phyloP scores from a whole-genome alignment of 2,888 invertebrate genomes.

The Agrochola circellaris region DNA sequence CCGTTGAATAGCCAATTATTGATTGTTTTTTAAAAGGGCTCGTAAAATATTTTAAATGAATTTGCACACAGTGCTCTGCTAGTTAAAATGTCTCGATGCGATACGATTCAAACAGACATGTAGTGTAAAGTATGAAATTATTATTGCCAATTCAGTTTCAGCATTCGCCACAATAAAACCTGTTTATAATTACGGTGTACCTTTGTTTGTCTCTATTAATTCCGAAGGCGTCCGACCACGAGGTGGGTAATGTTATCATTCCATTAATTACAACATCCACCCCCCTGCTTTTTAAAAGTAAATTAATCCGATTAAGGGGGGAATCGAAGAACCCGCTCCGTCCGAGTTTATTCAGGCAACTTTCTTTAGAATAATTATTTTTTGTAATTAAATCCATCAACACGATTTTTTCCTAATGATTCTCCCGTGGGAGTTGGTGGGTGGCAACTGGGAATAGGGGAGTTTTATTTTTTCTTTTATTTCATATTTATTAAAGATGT shows the following conservation, averaged over 20 bases:
- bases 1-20: conserved; percentile 50
- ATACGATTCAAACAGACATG: no score
- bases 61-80: not conserved
- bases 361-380: conserved; percentile 91
- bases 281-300: conserved; percentile 89
- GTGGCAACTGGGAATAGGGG: conserved; percentile 72
- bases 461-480: conserved; percentile 81
- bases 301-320: conserved; percentile 91
- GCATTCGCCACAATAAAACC: conserved; percentile 24
- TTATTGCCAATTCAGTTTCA: not conserved
- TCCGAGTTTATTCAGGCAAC: conserved; percentile 90
- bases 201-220: conserved; percentile 73
- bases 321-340: conserved; percentile 90
- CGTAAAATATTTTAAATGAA: not conserved
- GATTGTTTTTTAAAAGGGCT: conserved; percentile 36
- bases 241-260: conserved; percentile 90
- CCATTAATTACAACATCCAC: conserved; percentile 90
- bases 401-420: conserved; percentile 91
- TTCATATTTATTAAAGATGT: conserved; percentile 72
- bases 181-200: conserved; percentile 64
- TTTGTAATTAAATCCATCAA: conserved; percentile 91
- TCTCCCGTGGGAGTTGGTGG: conserved; percentile 85
- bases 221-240: conserved; percentile 84
- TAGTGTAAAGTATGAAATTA: not conserved
- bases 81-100: not conserved